Percentiles rank a stretch among this genome's conserved stretches.
Conservation (phyloP, 2,113 vertebrate species). For the Stercorarius parasiticus region DNA sequence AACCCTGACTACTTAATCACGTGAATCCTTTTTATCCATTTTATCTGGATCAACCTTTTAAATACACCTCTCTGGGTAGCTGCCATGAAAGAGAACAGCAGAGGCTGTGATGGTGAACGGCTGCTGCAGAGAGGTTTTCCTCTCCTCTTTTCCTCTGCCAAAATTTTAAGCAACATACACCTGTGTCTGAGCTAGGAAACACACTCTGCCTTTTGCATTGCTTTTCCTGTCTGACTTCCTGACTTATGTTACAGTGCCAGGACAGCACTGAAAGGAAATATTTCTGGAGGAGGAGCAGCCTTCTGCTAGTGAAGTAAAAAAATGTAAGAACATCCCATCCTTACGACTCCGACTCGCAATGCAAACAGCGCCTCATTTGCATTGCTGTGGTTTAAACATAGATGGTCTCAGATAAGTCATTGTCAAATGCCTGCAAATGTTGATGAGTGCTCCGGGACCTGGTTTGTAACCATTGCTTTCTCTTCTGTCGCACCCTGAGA, state of each 20-base stretch:
- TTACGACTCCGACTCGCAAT: neutral
- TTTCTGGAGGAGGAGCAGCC: neutral
- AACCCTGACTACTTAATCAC: neutral
- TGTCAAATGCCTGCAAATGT: constrained; percentile 40
- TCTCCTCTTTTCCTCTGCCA: neutral
- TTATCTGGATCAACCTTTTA: neutral
- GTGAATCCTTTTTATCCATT: neutral
- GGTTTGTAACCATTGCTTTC: neutral
- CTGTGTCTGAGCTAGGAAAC: neutral
- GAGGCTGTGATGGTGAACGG: neutral
- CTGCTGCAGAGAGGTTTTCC: neutral
- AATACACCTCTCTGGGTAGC: neutral
- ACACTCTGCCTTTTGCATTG: neutral
- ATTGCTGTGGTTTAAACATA: constrained; percentile 1
- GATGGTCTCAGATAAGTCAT: neutral
- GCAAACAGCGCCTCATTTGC: neutral
- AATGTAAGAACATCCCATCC: neutral
- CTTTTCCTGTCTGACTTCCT: neutral
- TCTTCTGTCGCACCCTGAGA: neutral
- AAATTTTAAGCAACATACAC: neutral
- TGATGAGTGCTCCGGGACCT: neutral
- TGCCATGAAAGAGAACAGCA: neutral
- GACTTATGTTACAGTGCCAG: neutral
- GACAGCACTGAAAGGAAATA: neutral
- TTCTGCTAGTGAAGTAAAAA: neutral